Evolutionary conservation across 2,113 vertebrate species (phyloP).

Genomic region (Cinclus cinclus): DNA sequence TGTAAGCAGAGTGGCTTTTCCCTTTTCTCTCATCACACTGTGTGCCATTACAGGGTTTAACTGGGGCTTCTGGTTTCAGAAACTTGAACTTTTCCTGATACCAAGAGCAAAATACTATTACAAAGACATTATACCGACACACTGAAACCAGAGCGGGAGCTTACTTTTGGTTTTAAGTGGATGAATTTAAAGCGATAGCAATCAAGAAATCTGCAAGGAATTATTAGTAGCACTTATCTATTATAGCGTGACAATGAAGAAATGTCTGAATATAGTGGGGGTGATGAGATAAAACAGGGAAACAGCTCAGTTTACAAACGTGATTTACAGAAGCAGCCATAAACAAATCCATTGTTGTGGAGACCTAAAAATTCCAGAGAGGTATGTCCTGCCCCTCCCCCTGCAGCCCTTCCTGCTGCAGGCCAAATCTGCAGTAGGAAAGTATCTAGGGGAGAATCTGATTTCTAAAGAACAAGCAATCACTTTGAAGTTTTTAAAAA

Average conservation of each 20-base stretch:
- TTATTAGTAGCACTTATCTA: background rate
- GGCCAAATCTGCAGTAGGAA: background rate
- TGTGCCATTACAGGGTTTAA: background rate
- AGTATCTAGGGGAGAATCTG: background rate
- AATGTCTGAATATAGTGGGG: background rate
- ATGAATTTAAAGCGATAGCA: background rate
- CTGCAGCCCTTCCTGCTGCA: background rate
- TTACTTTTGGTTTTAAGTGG: background rate
- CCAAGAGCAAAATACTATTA: background rate
- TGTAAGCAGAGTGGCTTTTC: background rate
- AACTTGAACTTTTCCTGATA: background rate
- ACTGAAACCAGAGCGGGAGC: background rate
- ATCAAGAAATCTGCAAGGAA: background rate
- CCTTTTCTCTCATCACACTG: slow-evolving; percentile 8
- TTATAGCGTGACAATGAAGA: background rate
- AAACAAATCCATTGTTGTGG: slow-evolving; percentile 1
- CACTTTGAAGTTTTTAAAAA: background rate
- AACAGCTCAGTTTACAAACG: background rate
- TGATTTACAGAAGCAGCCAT: background rate
- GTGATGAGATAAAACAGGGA: background rate
- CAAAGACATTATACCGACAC: background rate
- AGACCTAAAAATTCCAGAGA: background rate
- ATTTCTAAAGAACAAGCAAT: background rate
- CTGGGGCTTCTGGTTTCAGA: slow-evolving; percentile 29
- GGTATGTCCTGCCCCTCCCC: background rate